Evolutionary conservation across 1,140 invertebrate species (phyloP), one percentile per base, ranked within the genome.

Genomic region (Macrocentrus cingulum): DNA sequence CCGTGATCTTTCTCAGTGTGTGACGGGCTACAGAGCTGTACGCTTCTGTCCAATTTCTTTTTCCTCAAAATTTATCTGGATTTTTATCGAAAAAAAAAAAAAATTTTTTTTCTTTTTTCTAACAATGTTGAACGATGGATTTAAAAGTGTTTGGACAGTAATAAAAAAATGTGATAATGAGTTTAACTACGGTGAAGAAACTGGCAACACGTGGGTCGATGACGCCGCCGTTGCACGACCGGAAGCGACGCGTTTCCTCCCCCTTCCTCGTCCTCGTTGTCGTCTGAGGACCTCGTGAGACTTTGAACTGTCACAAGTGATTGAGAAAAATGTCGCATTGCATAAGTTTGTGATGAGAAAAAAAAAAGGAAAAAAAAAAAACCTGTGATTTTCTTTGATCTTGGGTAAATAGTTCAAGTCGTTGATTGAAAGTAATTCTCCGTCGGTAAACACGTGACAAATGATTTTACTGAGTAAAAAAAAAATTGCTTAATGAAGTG

Each of bases 1-100:
- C 49, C 39, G 58, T 60, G 62, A 64, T 74, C 71, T 65, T 63
- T 68, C 70, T 76, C 75, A 77, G 76, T 77, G 66, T 70, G 67
- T 66, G 64, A 62, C 67, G 64, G 65, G 49, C 68, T 66, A 64
- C 65, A 60, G 57, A 46, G 60, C 55, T 25, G 60, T 54, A 39
- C 46, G 65, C 65, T 48, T 41, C 51, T 15, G 42, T n/a, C 60
- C 8, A 32, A 13, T 51, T 22, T 20, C 16, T 44, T 16, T 18
- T 46, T 23, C 9, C 36, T 19, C 39, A 0, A 32, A 15, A 1
- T 5, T 32, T 5, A 9, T 6, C 15, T 4, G 4, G 6, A 23
- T 50, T 44, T 16, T 4, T 18, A 42, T 42, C 16, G 41, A 29
- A 29, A 29, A 29, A n/a, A n/a, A n/a, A n/a, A n/a, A n/a, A n/a